Evolutionary conservation across 2,888 invertebrate species (phyloP).

Genomic region (Chloroclysta siterata): DNA sequence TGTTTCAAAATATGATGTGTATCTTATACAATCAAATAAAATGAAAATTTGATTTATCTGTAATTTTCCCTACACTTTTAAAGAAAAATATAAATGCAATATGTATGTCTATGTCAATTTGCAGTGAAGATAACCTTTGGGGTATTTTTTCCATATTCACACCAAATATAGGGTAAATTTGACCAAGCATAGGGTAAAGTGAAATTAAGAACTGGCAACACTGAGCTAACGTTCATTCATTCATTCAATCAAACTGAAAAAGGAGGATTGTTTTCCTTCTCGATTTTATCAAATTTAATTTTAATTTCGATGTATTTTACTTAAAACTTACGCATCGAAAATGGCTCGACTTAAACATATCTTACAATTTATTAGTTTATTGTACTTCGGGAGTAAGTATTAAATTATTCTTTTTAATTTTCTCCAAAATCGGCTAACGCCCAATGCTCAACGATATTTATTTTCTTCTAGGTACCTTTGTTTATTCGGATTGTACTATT

Average conservation of each 20-base stretch:
- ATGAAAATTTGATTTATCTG: too few relatives aligned
- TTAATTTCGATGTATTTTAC: conserved; percentile 38
- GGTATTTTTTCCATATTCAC: too few relatives aligned
- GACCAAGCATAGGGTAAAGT: too few relatives aligned
- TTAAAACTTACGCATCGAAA: conserved; percentile 30
- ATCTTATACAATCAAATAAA: too few relatives aligned
- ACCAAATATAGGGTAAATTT: too few relatives aligned
- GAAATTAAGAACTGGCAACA: too few relatives aligned
- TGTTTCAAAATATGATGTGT: too few relatives aligned
- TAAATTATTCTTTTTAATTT: conserved; percentile 27
- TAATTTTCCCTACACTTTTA: too few relatives aligned
- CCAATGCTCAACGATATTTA: conserved; percentile 52
- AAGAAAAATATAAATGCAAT: too few relatives aligned
- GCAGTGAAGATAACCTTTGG: too few relatives aligned
- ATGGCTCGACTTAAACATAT: conserved; percentile 49
- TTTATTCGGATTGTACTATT: conserved; percentile 87
- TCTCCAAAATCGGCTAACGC: conserved; percentile 62
- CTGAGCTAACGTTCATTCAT: too few relatives aligned
- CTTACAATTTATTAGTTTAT: conserved; percentile 43
- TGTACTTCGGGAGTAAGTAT: conserved; percentile 53
- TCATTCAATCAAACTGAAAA: neutral
- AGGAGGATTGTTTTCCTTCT: neutral
- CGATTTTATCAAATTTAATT: neutral
- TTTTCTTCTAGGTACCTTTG: conserved; percentile 57
- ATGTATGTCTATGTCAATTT: too few relatives aligned